These are phyloP conservation scores for Alauda arvensis DNA, from an alignment of 2,797 vertebrate genomes.

Conservation along the genomic window DNA sequence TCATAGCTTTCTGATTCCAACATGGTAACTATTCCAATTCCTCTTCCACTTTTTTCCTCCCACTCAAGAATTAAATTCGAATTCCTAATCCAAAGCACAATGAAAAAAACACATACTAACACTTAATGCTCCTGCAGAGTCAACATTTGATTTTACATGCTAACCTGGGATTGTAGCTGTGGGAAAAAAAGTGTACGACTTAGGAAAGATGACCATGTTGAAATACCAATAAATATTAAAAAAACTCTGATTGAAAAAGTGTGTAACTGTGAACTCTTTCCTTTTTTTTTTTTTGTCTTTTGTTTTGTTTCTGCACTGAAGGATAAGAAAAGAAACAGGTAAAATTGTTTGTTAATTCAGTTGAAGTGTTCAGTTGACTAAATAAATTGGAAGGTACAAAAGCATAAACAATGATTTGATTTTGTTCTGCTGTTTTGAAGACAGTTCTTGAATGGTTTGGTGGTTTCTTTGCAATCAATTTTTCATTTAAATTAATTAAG, in stretches of 20 bases:
- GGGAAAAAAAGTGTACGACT: neutral
- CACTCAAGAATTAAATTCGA: neutral
- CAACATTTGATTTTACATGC: neutral
- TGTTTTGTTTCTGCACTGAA: neutral
- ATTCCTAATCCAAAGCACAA: neutral
- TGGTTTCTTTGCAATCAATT: neutral
- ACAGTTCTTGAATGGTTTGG: neutral
- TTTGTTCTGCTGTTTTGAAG: neutral
- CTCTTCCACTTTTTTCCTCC: neutral
- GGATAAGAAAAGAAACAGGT: neutral
- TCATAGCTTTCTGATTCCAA: neutral
- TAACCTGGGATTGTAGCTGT: neutral
- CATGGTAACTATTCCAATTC: neutral
- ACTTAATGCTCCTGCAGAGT: neutral
- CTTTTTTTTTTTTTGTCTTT: neutral
- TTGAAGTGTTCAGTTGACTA: neutral
- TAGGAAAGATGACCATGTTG: neutral
- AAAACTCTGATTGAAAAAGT: neutral
- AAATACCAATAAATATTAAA: neutral
- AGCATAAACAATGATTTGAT: neutral
- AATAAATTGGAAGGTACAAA: neutral
- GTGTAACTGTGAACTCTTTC: neutral
- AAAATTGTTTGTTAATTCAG: neutral
- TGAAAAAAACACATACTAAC: neutral
- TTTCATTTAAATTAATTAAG: conserved; percentile 3